phyloP scores from a whole-genome alignment of 2,797 vertebrate species.

The Gymnoscopelus braueri region DNA sequence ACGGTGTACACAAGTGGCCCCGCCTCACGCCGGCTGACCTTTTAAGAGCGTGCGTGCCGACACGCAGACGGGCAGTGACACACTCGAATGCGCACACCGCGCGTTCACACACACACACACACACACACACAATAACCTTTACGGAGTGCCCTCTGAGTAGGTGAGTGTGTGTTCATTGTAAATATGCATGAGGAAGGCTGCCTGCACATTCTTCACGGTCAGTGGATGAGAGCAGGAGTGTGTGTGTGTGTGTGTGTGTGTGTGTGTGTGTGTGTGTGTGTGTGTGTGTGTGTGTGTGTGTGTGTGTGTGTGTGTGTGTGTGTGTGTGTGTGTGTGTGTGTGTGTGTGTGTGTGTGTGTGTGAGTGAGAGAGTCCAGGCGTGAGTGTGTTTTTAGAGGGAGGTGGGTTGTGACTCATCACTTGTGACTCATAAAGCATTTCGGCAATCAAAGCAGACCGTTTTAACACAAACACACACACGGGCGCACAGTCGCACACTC shows the following conservation, averaged over 20 bases:
- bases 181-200: conserved; percentile 83
- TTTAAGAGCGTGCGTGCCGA: conserved; percentile 51
- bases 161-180: conserved; percentile 78
- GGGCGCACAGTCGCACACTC: conserved; percentile 51
- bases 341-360: background rate
- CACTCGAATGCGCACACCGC: conserved; percentile 43
- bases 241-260: conserved; percentile 35
- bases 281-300: background rate
- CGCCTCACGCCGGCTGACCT: conserved; percentile 69
- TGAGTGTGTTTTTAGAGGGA: conserved; percentile 54
- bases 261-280: conserved; percentile 1
- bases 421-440: conserved; percentile 82
- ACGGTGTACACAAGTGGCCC: conserved; percentile 63
- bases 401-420: conserved; percentile 81
- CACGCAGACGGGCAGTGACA: too few relatives aligned
- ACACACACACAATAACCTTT: conserved; percentile 70
- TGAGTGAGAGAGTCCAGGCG: background rate
- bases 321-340: conserved; percentile 17
- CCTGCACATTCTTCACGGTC: conserved; percentile 80
- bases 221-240: conserved; percentile 70
- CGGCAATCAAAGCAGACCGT: conserved; percentile 71
- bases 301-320: conserved; percentile 24
- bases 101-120: conserved; percentile 42
- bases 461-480: conserved; percentile 59
- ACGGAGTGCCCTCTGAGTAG: conserved; percentile 73